Evolutionary conservation across 2,113 vertebrate genomes (phyloP).

Genomic region (Bubo blakistoni): DNA sequence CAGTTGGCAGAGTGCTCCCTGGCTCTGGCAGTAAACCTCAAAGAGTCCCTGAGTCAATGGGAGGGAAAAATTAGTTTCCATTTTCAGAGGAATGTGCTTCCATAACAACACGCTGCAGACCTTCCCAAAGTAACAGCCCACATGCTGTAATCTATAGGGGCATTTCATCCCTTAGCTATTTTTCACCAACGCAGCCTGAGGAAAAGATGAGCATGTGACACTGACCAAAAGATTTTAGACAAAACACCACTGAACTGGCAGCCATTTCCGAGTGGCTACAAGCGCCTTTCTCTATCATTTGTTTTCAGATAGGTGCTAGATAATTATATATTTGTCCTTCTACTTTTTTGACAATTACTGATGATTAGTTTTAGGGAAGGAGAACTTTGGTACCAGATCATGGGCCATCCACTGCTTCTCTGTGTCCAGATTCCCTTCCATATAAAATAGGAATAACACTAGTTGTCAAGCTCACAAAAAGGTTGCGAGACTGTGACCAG

Average conservation of each 20-base stretch:
- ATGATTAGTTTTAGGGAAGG: neutral
- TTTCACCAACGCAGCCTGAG: neutral
- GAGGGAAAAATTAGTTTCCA: neutral
- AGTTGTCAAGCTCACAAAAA: neutral
- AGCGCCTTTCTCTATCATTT: neutral
- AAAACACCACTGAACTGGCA: neutral
- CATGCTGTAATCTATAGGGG: neutral
- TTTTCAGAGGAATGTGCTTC: neutral
- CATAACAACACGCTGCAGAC: rapidly evolving
- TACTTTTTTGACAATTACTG: neutral
- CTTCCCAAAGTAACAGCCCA: neutral
- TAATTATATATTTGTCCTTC: neutral
- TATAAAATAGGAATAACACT: neutral
- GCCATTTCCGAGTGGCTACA: neutral
- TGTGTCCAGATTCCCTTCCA: neutral
- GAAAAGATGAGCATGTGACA: neutral
- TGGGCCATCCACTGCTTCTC: neutral
- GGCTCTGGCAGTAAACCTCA: neutral
- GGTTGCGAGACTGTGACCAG: neutral
- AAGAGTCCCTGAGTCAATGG: neutral
- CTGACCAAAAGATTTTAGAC: neutral
- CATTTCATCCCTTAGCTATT: neutral
- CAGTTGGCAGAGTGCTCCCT: neutral
- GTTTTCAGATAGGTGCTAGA: neutral
- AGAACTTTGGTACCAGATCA: neutral